Base-by-base conservation (phyloP, 2,888 invertebrate genomes). In the Hanleya hanleyi region DNA sequence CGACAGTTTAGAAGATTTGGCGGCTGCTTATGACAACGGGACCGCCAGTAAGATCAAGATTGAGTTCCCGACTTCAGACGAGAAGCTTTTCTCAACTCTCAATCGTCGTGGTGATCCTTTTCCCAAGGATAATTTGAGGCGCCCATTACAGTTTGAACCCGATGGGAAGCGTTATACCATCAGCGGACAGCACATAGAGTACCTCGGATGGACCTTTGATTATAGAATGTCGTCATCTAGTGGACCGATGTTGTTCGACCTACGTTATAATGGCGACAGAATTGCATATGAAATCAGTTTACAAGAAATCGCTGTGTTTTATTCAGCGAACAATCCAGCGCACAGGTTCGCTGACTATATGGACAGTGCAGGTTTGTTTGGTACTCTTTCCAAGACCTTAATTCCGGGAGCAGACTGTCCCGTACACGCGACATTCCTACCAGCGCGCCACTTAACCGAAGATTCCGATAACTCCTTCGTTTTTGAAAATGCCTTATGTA, bases 351-450 rank as follows among this genome's bases (percentile, higher is more conserved):
- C 82, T 0, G 76, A 82, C 35, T 84, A 79, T 38, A 74, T 84
- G 41, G 86, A 86, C 69, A 81, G 83, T 33, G 74, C 77, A 22
- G 80, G 77, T 41, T 74, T 81, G 3, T 67, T 86, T 26, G 86
- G 86, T 1, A 73, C 78, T n/a, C 70, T 74, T 9, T 78, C 81
- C 2, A 70, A 74, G 47, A 80, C 80, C n/a, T 76, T 88, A 33
- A 73, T 84, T 1, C 83, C 84, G 0, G 88, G 88, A 0, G 79
- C 83, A 0, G 88, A 88, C 72, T 88, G 88, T 65, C 87, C 87
- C 0, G 77, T 76, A 12, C 76, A 84, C 41, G 85, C 88, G 5
- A 79, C 80, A 7, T 87, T 81, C 71, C 36, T 86, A 38, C 72
- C 77, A 37, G 73, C 81, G 12, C 74, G 47, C 0, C 65, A 81